These are phyloP conservation scores for Hermodice carunculata DNA, from an alignment of 2,888 invertebrate genomes.

Conservation along the genomic window DNA sequence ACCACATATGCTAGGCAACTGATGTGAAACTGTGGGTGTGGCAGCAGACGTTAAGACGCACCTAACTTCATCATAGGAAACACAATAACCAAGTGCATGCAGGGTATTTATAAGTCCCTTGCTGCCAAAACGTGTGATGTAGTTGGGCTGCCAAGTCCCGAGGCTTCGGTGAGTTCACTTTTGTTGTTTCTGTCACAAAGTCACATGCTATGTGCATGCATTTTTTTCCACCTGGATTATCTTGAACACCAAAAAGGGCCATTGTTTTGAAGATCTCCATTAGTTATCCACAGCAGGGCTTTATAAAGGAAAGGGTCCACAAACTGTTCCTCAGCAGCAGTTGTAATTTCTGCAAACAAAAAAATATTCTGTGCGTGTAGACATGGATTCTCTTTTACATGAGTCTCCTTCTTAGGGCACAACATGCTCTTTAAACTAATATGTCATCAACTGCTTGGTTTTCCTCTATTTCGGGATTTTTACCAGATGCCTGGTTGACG, in stretches of 20 bases:
- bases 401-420: no score
- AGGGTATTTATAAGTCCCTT: no score
- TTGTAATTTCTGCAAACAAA: background rate
- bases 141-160: background rate
- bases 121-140: background rate
- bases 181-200: background rate
- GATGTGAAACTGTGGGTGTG: background rate
- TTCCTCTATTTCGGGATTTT: no score
- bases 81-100: no score
- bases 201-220: constrained; percentile 1
- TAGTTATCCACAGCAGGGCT: background rate
- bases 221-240: background rate
- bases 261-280: no score
- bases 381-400: no score
- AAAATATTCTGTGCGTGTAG: no score
- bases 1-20: background rate
- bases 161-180: background rate
- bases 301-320: constrained; percentile 1
- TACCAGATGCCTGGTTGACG: no score
- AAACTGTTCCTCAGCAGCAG: background rate
- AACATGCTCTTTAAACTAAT: no score
- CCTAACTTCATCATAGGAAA: no score
- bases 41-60: constrained; percentile 5
- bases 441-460: no score
- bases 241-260: background rate